Percentiles rank a stretch among this genome's conserved stretches.
Evolutionary conservation across 1,140 invertebrate genomes (phyloP).

Genomic region (Hypothenemus hampei): DNA sequence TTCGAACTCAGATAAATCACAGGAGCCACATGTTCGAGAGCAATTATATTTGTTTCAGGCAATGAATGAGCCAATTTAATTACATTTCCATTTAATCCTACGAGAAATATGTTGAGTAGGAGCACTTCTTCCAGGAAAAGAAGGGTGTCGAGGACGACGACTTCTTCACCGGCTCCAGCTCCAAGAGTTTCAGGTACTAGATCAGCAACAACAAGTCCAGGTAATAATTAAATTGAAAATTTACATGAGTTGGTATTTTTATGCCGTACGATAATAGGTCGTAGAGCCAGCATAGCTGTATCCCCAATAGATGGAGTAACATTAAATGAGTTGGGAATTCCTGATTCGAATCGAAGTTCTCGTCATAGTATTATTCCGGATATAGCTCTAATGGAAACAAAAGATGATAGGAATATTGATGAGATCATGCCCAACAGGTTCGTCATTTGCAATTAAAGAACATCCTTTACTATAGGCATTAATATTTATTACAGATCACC

Average conservation of each 20-base stretch:
- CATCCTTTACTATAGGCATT: too few relatives aligned
- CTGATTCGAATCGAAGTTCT: conserved; percentile 57
- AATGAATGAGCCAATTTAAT: not conserved
- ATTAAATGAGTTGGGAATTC: conserved; percentile 44
- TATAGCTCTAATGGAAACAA: conserved; percentile 41
- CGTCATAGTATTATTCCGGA: conserved; percentile 59
- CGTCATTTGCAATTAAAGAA: not conserved
- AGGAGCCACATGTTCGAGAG: not conserved
- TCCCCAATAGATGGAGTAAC: conserved; percentile 46
- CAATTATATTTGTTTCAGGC: not conserved
- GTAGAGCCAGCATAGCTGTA: conserved; percentile 49
- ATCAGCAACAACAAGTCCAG: conserved; percentile 47
- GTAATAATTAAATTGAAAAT: conserved; percentile 3
- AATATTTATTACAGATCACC: conserved; percentile 23
- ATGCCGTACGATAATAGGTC: conserved; percentile 22
- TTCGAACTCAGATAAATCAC: not conserved
- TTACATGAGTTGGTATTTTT: not conserved
- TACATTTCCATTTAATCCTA: too few relatives aligned
- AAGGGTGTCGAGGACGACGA: conserved; percentile 58
- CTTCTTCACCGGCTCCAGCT: conserved; percentile 55
- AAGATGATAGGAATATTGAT: conserved; percentile 9
- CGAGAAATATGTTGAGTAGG: conserved; percentile 55
- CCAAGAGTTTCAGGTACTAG: conserved; percentile 37
- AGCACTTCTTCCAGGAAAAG: conserved; percentile 62
- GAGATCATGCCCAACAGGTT: not conserved